A percentile compares a stretch with the other conserved stretches of the same genome.
Conservation (phyloP, 2,797 vertebrate genomes). For the Propithecus deckenii region DNA sequence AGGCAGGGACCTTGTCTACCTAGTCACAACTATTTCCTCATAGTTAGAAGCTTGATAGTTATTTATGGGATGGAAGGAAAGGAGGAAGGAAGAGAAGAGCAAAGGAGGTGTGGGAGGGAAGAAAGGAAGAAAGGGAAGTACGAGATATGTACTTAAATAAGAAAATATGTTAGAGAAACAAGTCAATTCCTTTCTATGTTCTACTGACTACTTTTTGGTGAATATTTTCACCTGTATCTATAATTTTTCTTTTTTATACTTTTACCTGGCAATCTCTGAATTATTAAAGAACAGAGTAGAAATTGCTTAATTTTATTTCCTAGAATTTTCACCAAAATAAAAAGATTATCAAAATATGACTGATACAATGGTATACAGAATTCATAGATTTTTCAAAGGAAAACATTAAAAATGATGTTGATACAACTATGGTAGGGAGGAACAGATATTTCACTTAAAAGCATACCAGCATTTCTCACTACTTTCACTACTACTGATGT, state of each 20-base stretch:
- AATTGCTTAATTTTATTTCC: conserved; percentile 14
- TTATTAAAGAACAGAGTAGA: background rate
- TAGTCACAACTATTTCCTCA: background rate
- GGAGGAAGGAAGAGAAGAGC: background rate
- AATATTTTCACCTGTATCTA: conserved; percentile 3
- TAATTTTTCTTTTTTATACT: background rate
- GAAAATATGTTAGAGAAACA: background rate
- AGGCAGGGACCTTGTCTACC: background rate
- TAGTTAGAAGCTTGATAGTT: background rate
- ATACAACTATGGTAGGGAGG: background rate
- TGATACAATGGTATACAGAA: background rate
- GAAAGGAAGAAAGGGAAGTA: background rate
- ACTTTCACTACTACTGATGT: background rate
- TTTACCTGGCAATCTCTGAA: conserved; percentile 8
- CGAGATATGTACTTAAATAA: background rate
- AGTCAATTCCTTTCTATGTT: background rate
- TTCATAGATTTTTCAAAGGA: background rate
- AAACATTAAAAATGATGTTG: background rate
- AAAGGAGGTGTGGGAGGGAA: no score
- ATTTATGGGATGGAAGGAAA: background rate
- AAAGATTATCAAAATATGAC: background rate
- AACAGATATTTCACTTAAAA: background rate
- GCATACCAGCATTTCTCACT: background rate
- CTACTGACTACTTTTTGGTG: background rate
- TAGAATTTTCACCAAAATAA: conserved; percentile 30